Evolutionary conservation across 92 coral and sea anemone species (phyloP).

Genomic region (Siderastrea radians): DNA sequence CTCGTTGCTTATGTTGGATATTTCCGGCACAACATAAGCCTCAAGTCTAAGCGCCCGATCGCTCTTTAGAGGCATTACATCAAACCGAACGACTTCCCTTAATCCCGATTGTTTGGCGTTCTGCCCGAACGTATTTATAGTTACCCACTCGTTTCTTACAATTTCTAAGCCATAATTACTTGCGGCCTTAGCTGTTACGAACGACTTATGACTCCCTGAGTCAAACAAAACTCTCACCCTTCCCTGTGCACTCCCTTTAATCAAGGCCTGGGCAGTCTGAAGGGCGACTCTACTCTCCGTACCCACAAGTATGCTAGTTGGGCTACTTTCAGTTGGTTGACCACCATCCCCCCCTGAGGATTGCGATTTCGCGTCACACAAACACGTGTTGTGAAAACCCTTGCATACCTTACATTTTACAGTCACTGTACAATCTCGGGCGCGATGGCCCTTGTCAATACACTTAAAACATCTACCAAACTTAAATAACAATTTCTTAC

Average conservation of each 20-base stretch:
- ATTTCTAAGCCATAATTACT: slow-evolving; percentile 26
- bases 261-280: slow-evolving; percentile 69
- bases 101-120: slow-evolving; percentile 17
- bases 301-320: slow-evolving; percentile 38
- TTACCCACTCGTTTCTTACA: slow-evolving; percentile 64
- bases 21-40: slow-evolving; percentile 72
- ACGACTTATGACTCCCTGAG: slow-evolving; percentile 54
- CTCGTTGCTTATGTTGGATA: slow-evolving; percentile 59
- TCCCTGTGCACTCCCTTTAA: slow-evolving; percentile 44
- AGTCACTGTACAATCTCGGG: slow-evolving; percentile 40
- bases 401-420: slow-evolving; percentile 41
- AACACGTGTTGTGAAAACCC: slow-evolving; percentile 44
- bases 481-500: not conserved
- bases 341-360: slow-evolving; percentile 8
- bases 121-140: slow-evolving; percentile 45
- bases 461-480: slow-evolving; percentile 53
- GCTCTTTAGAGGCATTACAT: slow-evolving; percentile 39
- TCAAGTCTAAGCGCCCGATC: slow-evolving; percentile 26
- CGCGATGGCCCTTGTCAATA: slow-evolving; percentile 33
- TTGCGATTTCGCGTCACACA: slow-evolving; percentile 48
- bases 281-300: slow-evolving; percentile 61
- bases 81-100: slow-evolving; percentile 49
- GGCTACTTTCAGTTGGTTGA: slow-evolving; percentile 6
- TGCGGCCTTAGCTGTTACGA: slow-evolving; percentile 41
- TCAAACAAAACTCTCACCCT: slow-evolving; percentile 68